Percentiles rank a stretch among this genome's conserved stretches.
phyloP scores from a whole-genome alignment of 2,797 vertebrate genomes.

The Ambastaia sidthimunki region DNA sequence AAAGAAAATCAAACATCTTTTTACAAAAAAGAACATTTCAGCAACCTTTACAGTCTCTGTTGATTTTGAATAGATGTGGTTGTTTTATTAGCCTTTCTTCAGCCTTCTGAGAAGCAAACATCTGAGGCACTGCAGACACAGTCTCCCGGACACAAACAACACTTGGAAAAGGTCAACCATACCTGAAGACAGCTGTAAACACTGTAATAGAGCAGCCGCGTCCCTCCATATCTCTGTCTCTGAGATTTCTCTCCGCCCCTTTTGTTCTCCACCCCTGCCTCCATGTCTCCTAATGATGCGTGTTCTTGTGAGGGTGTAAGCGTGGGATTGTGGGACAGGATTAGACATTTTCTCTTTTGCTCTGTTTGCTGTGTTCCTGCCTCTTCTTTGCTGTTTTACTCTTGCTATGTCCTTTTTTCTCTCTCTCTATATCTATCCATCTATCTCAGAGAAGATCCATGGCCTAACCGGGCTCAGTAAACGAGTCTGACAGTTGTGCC shows the following conservation, averaged over 20 bases:
- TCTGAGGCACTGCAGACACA: neutral
- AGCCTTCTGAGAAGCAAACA: neutral
- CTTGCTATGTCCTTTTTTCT: neutral
- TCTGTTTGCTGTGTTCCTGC: neutral
- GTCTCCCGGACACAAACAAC: constrained; percentile 27
- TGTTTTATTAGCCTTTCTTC: constrained; percentile 26
- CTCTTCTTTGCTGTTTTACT: constrained; percentile 11
- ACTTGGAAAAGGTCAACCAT: constrained; percentile 41
- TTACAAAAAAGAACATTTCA: neutral
- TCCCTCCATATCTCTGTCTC: constrained; percentile 10
- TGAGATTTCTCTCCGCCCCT: neutral
- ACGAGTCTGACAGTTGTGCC: constrained; percentile 77
- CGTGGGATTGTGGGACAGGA: constrained; percentile 42
- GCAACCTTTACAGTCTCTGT: neutral
- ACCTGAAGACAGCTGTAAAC: constrained; percentile 31
- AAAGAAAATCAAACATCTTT: neutral
- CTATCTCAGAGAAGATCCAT: constrained; percentile 28
- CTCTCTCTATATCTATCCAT: constrained; percentile 14
- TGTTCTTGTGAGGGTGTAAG: neutral
- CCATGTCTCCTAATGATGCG: constrained; percentile 27
- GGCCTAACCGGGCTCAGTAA: constrained; percentile 62
- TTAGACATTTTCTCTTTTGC: constrained; percentile 23
- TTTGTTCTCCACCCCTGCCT: neutral
- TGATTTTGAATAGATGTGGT: constrained; percentile 9
- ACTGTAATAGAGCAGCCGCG: constrained; percentile 32